phyloP scores from a whole-genome alignment of 2,888 invertebrate genomes.

The Macaria notata region DNA sequence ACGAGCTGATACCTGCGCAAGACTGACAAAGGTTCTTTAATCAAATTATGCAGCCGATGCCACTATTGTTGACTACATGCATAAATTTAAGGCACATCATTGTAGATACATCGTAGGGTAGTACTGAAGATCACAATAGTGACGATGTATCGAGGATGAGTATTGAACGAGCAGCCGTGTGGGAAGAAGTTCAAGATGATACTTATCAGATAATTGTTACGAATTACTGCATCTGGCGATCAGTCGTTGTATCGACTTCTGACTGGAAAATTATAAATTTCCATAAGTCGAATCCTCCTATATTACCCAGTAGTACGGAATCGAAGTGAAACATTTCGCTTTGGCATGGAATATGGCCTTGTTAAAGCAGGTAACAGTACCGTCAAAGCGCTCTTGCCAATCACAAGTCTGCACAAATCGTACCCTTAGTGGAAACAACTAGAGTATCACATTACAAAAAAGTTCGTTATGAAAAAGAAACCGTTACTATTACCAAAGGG shows the following conservation, averaged over 20 bases:
- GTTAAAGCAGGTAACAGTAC: conserved; percentile 58
- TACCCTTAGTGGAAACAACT: conserved; percentile 76
- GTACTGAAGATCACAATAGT: conserved; percentile 65
- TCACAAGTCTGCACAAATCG: conserved; percentile 63
- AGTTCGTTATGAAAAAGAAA: conserved; percentile 80
- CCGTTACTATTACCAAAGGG: conserved; percentile 79
- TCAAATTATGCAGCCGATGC: conserved; percentile 81
- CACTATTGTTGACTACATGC: conserved; percentile 74
- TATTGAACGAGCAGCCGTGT: conserved; percentile 69
- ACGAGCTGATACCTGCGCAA: conserved; percentile 78
- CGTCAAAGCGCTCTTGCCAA: conserved; percentile 65
- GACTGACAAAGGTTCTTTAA: conserved; percentile 73
- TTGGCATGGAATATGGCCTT: conserved; percentile 39
- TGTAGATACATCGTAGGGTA: conserved; percentile 72
- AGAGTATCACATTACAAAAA: conserved; percentile 77
- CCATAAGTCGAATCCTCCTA: conserved; percentile 20
- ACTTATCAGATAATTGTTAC: conserved; percentile 81
- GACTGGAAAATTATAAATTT: conserved; percentile 20
- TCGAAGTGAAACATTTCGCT: conserved; percentile 17
- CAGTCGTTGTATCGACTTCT: conserved; percentile 28
- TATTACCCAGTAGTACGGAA: not conserved
- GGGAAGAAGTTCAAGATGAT: conserved; percentile 77
- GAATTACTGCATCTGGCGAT: conserved; percentile 68
- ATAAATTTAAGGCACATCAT: conserved; percentile 76
- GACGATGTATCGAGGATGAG: conserved; percentile 64